Conservation (phyloP, 2,888 invertebrate species). For the Nomada lathburiana region DNA sequence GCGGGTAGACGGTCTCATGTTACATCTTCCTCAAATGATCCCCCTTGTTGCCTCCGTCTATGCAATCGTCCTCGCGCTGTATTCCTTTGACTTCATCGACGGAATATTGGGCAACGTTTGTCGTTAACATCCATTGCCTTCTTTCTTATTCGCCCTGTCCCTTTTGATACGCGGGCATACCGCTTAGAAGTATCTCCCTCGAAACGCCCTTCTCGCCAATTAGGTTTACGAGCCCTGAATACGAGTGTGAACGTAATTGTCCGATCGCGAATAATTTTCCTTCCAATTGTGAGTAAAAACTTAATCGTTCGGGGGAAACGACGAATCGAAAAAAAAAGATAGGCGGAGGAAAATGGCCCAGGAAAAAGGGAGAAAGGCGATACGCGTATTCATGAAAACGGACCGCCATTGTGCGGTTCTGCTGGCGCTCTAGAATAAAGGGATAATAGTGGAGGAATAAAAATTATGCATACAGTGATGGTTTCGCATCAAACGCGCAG, state of each 20-base stretch:
- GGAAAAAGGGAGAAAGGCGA: too few relatives aligned
- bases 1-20: conserved; percentile 79
- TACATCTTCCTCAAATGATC: conserved; percentile 79
- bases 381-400: conserved; percentile 4
- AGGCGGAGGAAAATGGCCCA: too few relatives aligned
- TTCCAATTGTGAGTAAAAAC: background rate
- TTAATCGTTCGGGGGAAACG: background rate
- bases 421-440: background rate
- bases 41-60: conserved; percentile 38
- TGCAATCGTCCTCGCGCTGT: conserved; percentile 40
- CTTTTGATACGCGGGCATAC: background rate
- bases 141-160: conserved; percentile 34
- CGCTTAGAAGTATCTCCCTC: background rate
- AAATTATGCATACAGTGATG: conserved; percentile 47
- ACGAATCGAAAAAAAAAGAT: background rate
- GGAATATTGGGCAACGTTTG: conserved; percentile 51
- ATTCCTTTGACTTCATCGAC: conserved; percentile 38
- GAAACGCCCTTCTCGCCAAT: background rate
- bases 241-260: background rate
- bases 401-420: conserved; percentile 23
- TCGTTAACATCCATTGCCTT: conserved; percentile 18
- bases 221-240: background rate
- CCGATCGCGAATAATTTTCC: conserved; percentile 1
- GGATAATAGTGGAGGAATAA: conserved; percentile 21
- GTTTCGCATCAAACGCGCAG: conserved; percentile 27